Evolutionary conservation across 2,888 invertebrate genomes (phyloP).

Genomic region (Isotomurus palustris): DNA sequence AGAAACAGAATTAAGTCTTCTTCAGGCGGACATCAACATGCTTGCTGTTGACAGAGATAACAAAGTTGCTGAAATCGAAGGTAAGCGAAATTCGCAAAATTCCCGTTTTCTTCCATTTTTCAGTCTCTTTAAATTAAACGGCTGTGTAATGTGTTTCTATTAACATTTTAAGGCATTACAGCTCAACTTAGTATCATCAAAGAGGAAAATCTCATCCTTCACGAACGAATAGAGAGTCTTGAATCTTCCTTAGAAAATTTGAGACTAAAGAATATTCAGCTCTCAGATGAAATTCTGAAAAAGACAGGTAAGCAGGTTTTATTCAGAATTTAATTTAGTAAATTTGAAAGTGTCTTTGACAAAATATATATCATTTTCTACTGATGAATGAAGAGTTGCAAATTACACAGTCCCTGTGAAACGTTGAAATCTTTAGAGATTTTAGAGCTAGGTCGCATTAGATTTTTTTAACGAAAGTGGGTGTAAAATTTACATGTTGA

Average conservation of each 20-base stretch:
- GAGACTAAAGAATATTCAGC: slow-evolving; percentile 58
- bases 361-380: too few relatives aligned
- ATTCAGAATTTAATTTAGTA: too few relatives aligned
- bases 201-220: slow-evolving; percentile 62
- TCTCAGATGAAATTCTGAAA: slow-evolving; percentile 58
- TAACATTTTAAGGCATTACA: slow-evolving; percentile 57
- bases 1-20: slow-evolving; percentile 44
- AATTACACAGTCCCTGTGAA: too few relatives aligned
- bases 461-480: too few relatives aligned
- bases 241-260: slow-evolving; percentile 61
- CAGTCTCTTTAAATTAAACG: background rate
- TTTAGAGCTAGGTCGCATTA: too few relatives aligned
- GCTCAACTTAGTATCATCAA: slow-evolving; percentile 62
- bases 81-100: slow-evolving; percentile 19
- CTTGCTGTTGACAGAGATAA: slow-evolving; percentile 44
- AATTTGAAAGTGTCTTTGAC: too few relatives aligned
- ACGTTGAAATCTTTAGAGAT: too few relatives aligned
- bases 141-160: slow-evolving; percentile 1
- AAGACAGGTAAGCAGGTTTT: slow-evolving; percentile 54
- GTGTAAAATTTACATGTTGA: too few relatives aligned
- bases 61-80: slow-evolving; percentile 44
- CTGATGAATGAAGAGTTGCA: too few relatives aligned
- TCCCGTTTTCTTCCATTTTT: background rate
- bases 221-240: slow-evolving; percentile 58
- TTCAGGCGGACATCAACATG: slow-evolving; percentile 44